Evolutionary conservation across 2,888 invertebrate genomes (phyloP), one percentile per base, ranked within the genome.

Genomic region (Epinotia brunnichana): DNA sequence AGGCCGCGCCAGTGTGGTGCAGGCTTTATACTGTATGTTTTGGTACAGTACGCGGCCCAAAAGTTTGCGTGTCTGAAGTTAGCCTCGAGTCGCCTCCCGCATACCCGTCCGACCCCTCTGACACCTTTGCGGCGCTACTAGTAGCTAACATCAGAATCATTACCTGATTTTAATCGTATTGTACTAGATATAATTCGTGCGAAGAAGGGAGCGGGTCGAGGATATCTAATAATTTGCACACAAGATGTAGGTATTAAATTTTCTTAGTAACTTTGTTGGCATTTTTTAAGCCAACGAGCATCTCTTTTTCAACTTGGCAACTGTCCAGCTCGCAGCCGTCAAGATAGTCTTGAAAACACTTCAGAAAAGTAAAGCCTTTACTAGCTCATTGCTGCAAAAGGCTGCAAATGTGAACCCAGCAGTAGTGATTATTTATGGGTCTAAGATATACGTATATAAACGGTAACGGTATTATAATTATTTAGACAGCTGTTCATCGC

Each of bases 301-400:
- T 61, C 69, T 70, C 48, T 62, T 61, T 61, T 39, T 24, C 15
- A 29, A 41, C 24, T 63, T 70, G 70, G 70, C 70, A 63, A 15
- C 41, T 21, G 35, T 44, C 70, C 70, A 70, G 70, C 15, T 57
- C 19, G 17, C 15, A 44, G 56, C 53, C 48, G 68, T 61, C 48
- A 62, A 70, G 70, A 70, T 70, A 70, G 62, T 39, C 54, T 53
- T 35, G 21, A 13, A 63, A 63, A 54, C n/a, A 64, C 53, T 54
- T 62, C 61, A 19, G 61, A 21, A 60, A 41, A 44, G 41, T 41
- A 3, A 59, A 41, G 41, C 19, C 61, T 62, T 44, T 44, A 17
- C 15, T 13, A 19, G 24, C 35, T 51, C 53, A 53, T 63, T 21
- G 35, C 64, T 53, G 19, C 35, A 54, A 53, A 64, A 39, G 62